A percentile compares a stretch with the other conserved stretches of the same genome.
Conservation (phyloP, 1,140 invertebrate species). For the Akabosia matsudoensis region DNA sequence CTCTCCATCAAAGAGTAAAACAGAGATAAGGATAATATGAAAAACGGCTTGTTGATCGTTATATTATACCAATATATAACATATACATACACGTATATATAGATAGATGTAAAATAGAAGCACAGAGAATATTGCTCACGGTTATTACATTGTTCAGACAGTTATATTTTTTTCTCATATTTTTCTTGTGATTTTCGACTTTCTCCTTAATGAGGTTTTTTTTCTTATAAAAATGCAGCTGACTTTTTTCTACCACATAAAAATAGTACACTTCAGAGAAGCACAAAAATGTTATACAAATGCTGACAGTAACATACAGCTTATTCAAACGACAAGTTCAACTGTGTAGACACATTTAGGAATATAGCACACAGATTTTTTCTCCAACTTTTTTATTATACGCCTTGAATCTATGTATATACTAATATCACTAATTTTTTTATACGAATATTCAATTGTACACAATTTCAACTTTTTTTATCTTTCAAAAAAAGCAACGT, state of each 20-base stretch:
- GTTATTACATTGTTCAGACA: conserved; percentile 44
- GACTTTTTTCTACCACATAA: conserved; percentile 20
- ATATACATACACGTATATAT: background rate
- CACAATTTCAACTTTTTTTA: too few species aligned
- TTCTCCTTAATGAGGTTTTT: background rate
- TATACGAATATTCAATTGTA: background rate
- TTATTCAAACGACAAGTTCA: background rate
- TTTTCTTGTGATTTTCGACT: background rate
- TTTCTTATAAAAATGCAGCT: background rate
- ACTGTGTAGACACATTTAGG: too few species aligned
- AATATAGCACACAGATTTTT: too few species aligned
- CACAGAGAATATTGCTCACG: conserved; percentile 44
- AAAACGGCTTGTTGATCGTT: background rate
- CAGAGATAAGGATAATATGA: too few species aligned
- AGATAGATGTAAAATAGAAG: conserved; percentile 30
- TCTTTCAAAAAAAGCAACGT: too few species aligned
- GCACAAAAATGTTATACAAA: background rate
- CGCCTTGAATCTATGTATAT: too few species aligned
- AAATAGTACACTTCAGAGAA: conserved; percentile 34
- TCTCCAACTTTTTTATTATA: too few species aligned
- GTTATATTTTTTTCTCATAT: conserved; percentile 28
- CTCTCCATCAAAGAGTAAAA: too few species aligned
- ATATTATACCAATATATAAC: background rate
- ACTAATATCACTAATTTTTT: conserved; percentile 5
- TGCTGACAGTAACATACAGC: background rate